These are phyloP conservation scores for Trematomus bernacchii DNA, from an alignment of 2,797 vertebrate genomes.

Conservation along the genomic window DNA sequence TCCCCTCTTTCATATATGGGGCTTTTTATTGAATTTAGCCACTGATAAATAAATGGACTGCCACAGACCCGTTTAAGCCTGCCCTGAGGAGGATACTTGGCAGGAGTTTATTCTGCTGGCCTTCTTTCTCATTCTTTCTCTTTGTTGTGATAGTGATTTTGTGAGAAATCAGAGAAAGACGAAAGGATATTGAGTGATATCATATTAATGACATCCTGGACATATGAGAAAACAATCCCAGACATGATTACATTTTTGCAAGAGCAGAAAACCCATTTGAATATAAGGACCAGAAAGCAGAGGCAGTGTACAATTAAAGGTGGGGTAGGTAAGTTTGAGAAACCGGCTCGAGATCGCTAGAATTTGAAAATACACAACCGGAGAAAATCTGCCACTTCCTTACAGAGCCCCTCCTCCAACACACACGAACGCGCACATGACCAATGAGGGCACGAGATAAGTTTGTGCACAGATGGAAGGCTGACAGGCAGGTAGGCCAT, in stretches of 20 bases:
- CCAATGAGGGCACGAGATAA: too few relatives aligned
- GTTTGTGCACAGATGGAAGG: too few relatives aligned
- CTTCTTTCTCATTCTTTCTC: conserved; percentile 53
- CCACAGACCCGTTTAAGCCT: conserved; percentile 90
- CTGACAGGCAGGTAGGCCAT: too few relatives aligned
- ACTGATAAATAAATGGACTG: conserved; percentile 94
- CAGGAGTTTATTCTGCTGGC: conserved; percentile 76
- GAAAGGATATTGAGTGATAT: conserved; percentile 35
- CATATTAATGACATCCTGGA: conserved; percentile 84
- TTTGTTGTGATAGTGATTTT: conserved; percentile 51
- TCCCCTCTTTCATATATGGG: conserved; percentile 92
- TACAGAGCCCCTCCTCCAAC: too few relatives aligned
- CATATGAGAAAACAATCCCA: conserved; percentile 86
- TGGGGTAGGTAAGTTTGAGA: too few relatives aligned
- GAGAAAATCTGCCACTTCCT: too few relatives aligned
- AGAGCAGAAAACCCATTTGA: conserved; percentile 66
- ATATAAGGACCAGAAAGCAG: conserved; percentile 3
- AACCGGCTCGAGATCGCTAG: too few relatives aligned
- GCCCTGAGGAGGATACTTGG: conserved; percentile 87
- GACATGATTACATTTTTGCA: conserved; percentile 87
- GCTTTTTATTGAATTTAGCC: conserved; percentile 93
- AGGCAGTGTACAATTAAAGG: conserved; percentile 8
- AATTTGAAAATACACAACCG: too few relatives aligned
- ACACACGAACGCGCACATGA: too few relatives aligned
- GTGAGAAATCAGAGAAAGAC: conserved; percentile 40